These are phyloP conservation scores for Pedionomus torquatus DNA, from an alignment of 2,113 vertebrate genomes.

Conservation along the genomic window DNA sequence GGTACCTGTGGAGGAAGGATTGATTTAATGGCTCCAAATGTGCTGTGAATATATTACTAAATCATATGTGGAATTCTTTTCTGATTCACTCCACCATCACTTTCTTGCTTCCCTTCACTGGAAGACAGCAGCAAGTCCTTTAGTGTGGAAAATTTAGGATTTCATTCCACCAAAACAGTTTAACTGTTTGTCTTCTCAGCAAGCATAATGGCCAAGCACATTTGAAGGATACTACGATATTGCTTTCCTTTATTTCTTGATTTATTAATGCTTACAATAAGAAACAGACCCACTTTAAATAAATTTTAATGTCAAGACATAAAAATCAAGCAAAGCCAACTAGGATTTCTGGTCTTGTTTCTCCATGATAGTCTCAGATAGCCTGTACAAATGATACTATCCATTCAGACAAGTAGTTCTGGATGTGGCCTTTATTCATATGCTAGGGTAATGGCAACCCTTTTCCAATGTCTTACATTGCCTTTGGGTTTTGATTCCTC, in stretches of 20 bases:
- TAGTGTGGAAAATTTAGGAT: neutral
- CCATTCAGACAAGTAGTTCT: neutral
- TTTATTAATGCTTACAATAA: neutral
- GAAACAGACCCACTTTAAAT: neutral
- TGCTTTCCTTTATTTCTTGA: neutral
- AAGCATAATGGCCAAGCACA: neutral
- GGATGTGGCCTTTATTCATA: neutral
- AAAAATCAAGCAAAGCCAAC: neutral
- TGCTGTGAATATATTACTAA: neutral
- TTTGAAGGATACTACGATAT: neutral
- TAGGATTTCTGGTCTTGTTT: neutral
- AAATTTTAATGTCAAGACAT: neutral
- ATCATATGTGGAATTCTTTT: neutral
- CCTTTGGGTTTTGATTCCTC: neutral
- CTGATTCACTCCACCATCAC: neutral
- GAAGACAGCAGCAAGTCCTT: neutral
- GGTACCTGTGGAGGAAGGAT: neutral
- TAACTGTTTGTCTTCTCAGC: neutral
- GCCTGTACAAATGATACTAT: neutral
- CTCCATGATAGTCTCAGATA: neutral
- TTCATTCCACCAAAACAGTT: neutral
- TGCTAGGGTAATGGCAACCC: neutral
- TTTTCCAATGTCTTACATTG: neutral
- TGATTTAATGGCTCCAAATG: neutral
- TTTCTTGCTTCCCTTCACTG: neutral